Evolutionary conservation across 2,797 vertebrate species (phyloP), one percentile per base, ranked within the genome.

Genomic region (Cyclura pinguis): DNA sequence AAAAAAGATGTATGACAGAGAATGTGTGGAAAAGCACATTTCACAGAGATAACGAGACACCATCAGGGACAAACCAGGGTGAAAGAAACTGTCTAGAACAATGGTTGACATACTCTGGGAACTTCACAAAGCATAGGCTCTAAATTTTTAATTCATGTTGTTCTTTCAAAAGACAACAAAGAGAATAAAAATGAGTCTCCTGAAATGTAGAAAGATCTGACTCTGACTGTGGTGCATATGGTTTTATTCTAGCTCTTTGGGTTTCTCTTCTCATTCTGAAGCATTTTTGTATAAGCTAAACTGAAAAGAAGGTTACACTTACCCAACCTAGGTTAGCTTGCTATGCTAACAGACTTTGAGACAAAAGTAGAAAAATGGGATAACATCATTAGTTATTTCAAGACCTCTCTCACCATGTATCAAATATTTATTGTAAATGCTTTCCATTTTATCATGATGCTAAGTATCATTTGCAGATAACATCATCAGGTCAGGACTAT

Each of bases 311-410:
- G 27, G 69, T 69, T 38, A 76, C 52, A 76, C 83, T 88, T 83
- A 67, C 42, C 50, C 81, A 50, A 3, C 27, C 52, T 84, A 47
- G 50, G 59, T 88, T 88, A 57, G 69, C 72, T 74, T 76, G 80
- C 1, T 42, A 57, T 59, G 50, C 67, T 88, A 88, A 88, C 76
- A 18, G 55, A 62, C 83, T 57, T 24, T 55, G 38, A 76, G 69
- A 62, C 69, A 76, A 88, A 82, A 88, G 57, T 81, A 64, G 78
- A 62, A 81, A 55, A 72, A 88, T 47, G 72, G 87, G 69, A 82
- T 81, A 72, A 81, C 69, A 67, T 32, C 64, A 73, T 73, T 73
- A 88, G 64, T 67, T 82, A 38, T 82, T 82, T 73, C 13, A 55
- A 52, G 64, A 82, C 78, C 87, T 88, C 57, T 88, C 4, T 32